Base-by-base conservation (phyloP, 2,797 vertebrate species). In the Mus caroli region DNA sequence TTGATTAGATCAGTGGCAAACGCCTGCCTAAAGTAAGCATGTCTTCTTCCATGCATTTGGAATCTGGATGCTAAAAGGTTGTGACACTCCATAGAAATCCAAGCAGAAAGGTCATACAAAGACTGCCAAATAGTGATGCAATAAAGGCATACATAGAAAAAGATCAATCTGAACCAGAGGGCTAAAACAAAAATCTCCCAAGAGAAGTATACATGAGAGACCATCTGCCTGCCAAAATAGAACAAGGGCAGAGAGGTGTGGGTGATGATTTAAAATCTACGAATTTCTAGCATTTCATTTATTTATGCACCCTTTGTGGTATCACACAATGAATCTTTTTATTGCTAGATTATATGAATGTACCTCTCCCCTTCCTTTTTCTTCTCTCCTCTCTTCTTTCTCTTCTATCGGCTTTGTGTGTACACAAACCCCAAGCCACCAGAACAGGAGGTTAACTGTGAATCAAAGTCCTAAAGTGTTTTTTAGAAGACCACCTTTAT, bases 61-160 rank as follows among this genome's bases (percentile, higher is more conserved):
- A 90, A 90, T 93, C 73, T 83, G 56, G 73, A 96, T 4, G 64
- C 34, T 62, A 82, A 88, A 94, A 75, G 3, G 43, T 88, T 77
- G 52, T 56, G 88, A 82, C 24, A 79, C 15, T 82, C 85, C 52
- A n/a, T 73, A 83, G 67, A 52, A 88, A 94, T 15, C 54, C 58
- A 82, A 91, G 64, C 50, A 89, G 87, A 95, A 80, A 92, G 76
- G 71, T 94, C 62, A 50, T 71, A 54, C 15, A 87, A 60, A 94
- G 62, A 89, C 75, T 88, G 14, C 26, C 12, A 10, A 56, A 9
- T 24, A 8, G 79, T 43, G 43, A 88, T 3, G 13, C 52, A 85
- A 71, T 85, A 58, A 93, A 43, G 84, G 43, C 93, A 73, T 80
- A 43, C 84, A 43, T 34, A 92, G 62, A 54, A 92, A 76, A 96